phyloP scores from a whole-genome alignment of 64 coral and sea anemone species.

The Anthopleura sola region DNA sequence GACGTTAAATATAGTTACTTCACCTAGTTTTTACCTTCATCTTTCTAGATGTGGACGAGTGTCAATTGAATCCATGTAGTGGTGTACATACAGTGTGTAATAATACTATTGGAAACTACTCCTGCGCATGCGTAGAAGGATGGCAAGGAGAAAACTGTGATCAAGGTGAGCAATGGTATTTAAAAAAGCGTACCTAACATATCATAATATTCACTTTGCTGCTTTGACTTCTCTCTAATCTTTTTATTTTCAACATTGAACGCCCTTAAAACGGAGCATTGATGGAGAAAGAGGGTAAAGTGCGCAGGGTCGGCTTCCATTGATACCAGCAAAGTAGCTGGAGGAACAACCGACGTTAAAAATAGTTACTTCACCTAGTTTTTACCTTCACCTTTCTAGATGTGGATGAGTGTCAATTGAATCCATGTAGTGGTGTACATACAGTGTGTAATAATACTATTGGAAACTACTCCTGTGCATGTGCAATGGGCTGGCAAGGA shows the following conservation, averaged over 20 bases:
- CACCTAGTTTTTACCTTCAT: too few species aligned
- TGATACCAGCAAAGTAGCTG: not conserved
- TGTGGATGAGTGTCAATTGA: not conserved
- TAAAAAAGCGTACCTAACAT: too few species aligned
- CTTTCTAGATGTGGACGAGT: not conserved
- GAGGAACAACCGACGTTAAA: too few species aligned
- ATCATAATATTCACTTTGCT: too few species aligned
- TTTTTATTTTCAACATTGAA: too few species aligned
- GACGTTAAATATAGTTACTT: too few species aligned
- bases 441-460: slow-evolving; percentile 2
- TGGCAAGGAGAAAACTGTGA: not conserved
- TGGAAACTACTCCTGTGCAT: slow-evolving; percentile 12
- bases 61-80: not conserved
- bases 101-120: slow-evolving; percentile 14
- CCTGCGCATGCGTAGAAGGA: not conserved
- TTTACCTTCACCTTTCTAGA: not conserved
- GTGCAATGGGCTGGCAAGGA: not conserved
- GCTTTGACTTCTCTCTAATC: too few species aligned
- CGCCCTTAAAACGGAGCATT: too few species aligned
- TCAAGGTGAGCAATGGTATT: slow-evolving; percentile 3
- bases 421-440: not conserved
- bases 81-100: not conserved
- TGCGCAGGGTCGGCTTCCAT: not conserved
- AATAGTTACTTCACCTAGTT: too few species aligned
- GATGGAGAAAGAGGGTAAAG: too few species aligned